Evolutionary conservation across 2,113 vertebrate genomes (phyloP).

Genomic region (Poecilia latipinna): DNA sequence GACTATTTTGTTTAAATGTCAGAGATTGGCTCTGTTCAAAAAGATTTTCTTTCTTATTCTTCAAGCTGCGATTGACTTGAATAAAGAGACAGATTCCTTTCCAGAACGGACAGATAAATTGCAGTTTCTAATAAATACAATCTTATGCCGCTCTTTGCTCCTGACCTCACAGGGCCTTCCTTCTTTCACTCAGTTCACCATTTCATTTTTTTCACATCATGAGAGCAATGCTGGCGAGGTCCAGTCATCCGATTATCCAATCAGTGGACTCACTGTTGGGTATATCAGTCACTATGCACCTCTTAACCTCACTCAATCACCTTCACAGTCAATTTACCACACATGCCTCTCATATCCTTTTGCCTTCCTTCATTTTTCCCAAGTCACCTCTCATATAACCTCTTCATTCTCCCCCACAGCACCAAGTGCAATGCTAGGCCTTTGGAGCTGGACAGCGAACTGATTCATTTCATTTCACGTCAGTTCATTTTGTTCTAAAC

Average conservation of each 20-base stretch:
- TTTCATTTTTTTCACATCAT: constrained; percentile 10
- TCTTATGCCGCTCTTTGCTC: constrained; percentile 14
- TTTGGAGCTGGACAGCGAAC: background rate
- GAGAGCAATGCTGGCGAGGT: constrained; percentile 21
- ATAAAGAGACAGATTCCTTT: background rate
- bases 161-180: constrained; percentile 1
- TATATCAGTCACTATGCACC: constrained; percentile 42
- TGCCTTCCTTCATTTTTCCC: constrained; percentile 26
- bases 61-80: background rate
- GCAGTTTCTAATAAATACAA: constrained; percentile 17
- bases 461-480: constrained; percentile 5
- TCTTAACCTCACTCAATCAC: constrained; percentile 54
- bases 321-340: constrained; percentile 62
- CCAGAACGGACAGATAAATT: background rate
- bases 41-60: background rate
- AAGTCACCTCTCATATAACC: constrained; percentile 11
- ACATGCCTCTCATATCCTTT: constrained; percentile 36
- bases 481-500: background rate
- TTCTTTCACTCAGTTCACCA: constrained; percentile 12
- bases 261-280: constrained; percentile 51
- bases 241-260: constrained; percentile 65
- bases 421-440: background rate
- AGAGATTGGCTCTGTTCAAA: too few relatives aligned
- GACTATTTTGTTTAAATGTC: too few relatives aligned
- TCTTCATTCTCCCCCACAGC: constrained; percentile 17